A percentile compares a stretch with the other conserved stretches of the same genome.
These are phyloP conservation scores for Uloborus diversus DNA, from an alignment of 1,140 invertebrate species.

Conservation along the genomic window DNA sequence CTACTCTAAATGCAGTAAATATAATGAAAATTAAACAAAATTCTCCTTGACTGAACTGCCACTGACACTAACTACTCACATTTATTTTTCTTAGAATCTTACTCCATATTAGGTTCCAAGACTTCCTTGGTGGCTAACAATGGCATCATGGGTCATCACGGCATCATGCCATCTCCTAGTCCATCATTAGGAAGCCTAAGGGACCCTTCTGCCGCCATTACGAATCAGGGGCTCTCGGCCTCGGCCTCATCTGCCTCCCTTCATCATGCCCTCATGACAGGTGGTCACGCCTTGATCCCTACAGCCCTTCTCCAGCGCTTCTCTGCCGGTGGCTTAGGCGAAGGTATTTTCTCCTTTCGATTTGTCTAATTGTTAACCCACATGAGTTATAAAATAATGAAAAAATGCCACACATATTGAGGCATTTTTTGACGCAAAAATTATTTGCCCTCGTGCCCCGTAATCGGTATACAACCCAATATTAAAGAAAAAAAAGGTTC, in stretches of 20 bases:
- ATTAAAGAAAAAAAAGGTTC: too few species aligned
- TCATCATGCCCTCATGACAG: slow-evolving; percentile 23
- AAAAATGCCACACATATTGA: too few species aligned
- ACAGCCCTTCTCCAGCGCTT: slow-evolving; percentile 21
- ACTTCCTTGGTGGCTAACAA: slow-evolving; percentile 7
- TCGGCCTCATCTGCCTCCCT: slow-evolving; percentile 36
- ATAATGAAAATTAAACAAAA: too few species aligned
- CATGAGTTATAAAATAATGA: too few species aligned
- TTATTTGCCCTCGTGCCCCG: too few species aligned
- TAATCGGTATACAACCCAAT: too few species aligned
- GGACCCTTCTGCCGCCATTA: slow-evolving; percentile 20
- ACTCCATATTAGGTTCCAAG: slow-evolving; percentile 2
- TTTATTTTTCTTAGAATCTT: slow-evolving; percentile 22
- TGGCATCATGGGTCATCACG: background rate
- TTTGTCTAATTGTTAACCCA: too few species aligned
- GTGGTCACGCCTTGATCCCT: slow-evolving; percentile 25
- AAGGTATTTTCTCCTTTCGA: too few species aligned
- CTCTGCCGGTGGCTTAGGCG: background rate
- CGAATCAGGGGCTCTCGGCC: slow-evolving; percentile 2
- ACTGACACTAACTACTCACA: too few species aligned
- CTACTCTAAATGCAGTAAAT: too few species aligned
- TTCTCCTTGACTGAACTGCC: too few species aligned
- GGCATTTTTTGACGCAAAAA: too few species aligned
- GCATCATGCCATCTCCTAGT: slow-evolving; percentile 41
- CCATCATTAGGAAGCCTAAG: slow-evolving; percentile 37